Percentiles rank a stretch among this genome's conserved stretches.
These are phyloP conservation scores for Metopia argyrocephala DNA, from an alignment of 2,888 invertebrate genomes.

Conservation along the genomic window DNA sequence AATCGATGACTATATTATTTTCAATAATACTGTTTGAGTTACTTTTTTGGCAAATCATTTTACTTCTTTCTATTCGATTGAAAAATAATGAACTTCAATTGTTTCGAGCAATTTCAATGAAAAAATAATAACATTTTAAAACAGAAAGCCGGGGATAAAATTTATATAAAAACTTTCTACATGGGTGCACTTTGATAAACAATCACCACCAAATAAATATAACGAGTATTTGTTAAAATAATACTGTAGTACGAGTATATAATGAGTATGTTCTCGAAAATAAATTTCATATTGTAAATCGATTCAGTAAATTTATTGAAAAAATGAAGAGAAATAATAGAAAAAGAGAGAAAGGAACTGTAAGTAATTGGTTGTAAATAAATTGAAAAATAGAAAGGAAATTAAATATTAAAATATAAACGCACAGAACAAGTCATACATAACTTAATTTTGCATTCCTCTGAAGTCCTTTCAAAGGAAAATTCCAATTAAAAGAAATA, in stretches of 20 bases:
- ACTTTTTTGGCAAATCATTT: constrained; percentile 48
- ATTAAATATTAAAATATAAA: too few relatives aligned
- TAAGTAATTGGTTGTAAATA: too few relatives aligned
- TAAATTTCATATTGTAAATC: constrained; percentile 37
- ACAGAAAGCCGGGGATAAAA: background rate
- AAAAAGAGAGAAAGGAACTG: background rate
- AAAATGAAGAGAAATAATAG: background rate
- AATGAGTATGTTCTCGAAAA: constrained; percentile 44
- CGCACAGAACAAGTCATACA: too few relatives aligned
- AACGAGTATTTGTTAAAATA: too few relatives aligned
- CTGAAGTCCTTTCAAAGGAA: too few relatives aligned
- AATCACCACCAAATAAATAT: too few relatives aligned
- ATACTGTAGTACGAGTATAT: too few relatives aligned
- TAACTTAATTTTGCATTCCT: too few relatives aligned
- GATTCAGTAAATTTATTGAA: background rate
- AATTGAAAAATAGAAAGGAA: too few relatives aligned
- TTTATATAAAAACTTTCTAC: constrained; percentile 44
- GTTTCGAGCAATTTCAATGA: background rate
- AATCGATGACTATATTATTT: background rate
- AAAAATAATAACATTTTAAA: background rate
- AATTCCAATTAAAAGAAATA: too few relatives aligned
- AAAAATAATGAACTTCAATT: constrained; percentile 56
- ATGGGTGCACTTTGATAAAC: constrained; percentile 35
- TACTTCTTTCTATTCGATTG: constrained; percentile 11
- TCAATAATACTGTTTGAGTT: too few relatives aligned